Evolutionary conservation across 2,797 vertebrate genomes (phyloP).

Genomic region (Urocyon cinereoargenteus): DNA sequence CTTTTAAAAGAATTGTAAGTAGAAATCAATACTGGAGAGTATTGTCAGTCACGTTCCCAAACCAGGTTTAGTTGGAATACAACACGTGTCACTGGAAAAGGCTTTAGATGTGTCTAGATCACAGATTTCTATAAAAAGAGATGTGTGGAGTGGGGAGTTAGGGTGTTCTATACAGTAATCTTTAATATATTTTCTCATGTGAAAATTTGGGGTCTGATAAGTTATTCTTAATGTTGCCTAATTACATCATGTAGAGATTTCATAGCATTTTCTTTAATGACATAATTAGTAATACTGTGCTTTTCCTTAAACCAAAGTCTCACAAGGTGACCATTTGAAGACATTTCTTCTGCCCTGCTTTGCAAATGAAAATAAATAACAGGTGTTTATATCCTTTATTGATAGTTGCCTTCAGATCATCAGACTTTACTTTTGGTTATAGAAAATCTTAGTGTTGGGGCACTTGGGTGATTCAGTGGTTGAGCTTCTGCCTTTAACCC

Average conservation of each 20-base stretch:
- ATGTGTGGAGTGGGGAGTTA: fast-evolving
- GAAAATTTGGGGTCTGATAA: background rate
- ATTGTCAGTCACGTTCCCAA: background rate
- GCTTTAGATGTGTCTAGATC: background rate
- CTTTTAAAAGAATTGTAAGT: background rate
- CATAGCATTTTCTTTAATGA: background rate
- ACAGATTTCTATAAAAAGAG: background rate
- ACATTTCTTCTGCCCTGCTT: background rate
- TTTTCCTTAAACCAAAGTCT: background rate
- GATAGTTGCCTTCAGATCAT: background rate
- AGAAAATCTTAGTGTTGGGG: background rate
- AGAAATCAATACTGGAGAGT: background rate
- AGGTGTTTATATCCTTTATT: background rate
- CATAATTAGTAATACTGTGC: background rate
- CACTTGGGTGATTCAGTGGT: too few species aligned
- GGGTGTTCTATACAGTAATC: background rate
- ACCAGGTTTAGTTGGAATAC: background rate
- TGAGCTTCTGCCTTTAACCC: too few species aligned
- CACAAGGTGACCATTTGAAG: background rate
- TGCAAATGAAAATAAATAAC: background rate
- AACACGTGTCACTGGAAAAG: background rate
- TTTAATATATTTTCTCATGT: background rate
- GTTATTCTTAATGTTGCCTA: background rate
- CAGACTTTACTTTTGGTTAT: background rate
- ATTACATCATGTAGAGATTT: background rate